A percentile compares a stretch with the other conserved stretches of the same genome.
These are phyloP conservation scores for Buceros bicornis DNA, from an alignment of 2,797 vertebrate genomes.

Conservation along the genomic window DNA sequence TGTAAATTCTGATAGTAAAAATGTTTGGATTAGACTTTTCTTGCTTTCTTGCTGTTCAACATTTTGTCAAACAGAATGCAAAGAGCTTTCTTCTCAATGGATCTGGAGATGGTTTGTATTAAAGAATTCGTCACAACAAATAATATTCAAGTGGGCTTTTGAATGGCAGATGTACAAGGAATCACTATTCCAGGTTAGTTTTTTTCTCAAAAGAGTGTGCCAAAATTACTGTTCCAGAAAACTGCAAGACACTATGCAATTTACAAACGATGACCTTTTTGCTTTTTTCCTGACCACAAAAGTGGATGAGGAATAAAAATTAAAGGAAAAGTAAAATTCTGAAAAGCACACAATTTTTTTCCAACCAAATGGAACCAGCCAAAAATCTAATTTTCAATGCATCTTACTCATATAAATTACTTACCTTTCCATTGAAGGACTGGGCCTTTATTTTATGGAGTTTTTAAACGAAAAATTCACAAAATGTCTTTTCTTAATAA, in stretches of 20 bases:
- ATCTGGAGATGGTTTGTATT: not conserved
- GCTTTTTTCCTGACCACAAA: not conserved
- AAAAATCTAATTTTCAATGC: not conserved
- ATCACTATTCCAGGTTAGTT: not conserved
- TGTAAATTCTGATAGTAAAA: not conserved
- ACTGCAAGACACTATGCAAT: not conserved
- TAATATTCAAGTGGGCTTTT: not conserved
- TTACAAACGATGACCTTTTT: not conserved
- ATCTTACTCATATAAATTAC: not conserved
- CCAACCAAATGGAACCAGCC: not conserved
- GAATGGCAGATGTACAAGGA: not conserved
- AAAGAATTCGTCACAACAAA: fast-evolving
- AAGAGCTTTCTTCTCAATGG: not conserved
- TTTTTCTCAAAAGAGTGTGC: not conserved
- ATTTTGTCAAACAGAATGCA: not conserved
- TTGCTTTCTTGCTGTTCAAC: not conserved
- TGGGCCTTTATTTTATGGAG: not conserved
- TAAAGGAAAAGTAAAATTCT: not conserved
- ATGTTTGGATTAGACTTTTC: not conserved
- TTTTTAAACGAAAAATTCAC: not conserved
- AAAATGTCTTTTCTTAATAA: not conserved
- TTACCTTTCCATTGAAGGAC: not conserved
- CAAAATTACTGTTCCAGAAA: not conserved
- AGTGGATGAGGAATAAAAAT: not conserved
- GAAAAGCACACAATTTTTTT: not conserved